Evolutionary conservation across 2,888 invertebrate genomes (phyloP).

Genomic region (Oscheius sp.): DNA sequence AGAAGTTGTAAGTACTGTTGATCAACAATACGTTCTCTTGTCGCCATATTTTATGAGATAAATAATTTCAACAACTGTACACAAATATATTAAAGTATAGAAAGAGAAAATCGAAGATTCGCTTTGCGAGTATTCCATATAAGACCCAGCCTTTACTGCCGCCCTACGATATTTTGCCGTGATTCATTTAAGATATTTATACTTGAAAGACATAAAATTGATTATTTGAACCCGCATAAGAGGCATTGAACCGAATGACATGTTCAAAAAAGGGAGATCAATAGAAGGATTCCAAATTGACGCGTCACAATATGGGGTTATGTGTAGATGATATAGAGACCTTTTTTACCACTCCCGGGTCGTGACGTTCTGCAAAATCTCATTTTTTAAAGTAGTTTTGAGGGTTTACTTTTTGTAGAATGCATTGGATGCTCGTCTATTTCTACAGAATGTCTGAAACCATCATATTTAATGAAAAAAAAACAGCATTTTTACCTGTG

Average conservation of each 20-base stretch:
- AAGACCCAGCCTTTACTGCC: too few species aligned
- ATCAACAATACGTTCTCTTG: slow-evolving; percentile 31
- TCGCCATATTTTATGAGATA: background rate
- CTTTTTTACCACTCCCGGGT: slow-evolving; percentile 18
- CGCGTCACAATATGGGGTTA: background rate
- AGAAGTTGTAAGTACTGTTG: slow-evolving; percentile 35
- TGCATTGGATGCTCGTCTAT: slow-evolving; percentile 10
- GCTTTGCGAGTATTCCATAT: too few species aligned
- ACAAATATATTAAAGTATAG: too few species aligned
- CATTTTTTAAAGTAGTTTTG: background rate
- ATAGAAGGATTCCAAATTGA: background rate
- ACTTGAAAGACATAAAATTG: slow-evolving; percentile 5
- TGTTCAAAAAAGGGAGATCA: slow-evolving; percentile 11
- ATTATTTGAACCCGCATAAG: slow-evolving; percentile 1
- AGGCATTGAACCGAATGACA: background rate
- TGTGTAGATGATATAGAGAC: slow-evolving; percentile 20
- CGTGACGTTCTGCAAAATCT: slow-evolving; percentile 15
- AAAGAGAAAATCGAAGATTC: too few species aligned
- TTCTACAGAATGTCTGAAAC: slow-evolving; percentile 12
- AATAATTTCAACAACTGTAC: background rate
- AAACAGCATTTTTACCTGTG: background rate
- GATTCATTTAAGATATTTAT: background rate
- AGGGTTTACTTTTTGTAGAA: background rate
- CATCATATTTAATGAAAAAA: background rate
- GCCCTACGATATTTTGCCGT: too few species aligned